A percentile compares a stretch with the other conserved stretches of the same genome.
Evolutionary conservation across 2,888 invertebrate genomes (phyloP).

Genomic region (Sussaba pulchella): DNA sequence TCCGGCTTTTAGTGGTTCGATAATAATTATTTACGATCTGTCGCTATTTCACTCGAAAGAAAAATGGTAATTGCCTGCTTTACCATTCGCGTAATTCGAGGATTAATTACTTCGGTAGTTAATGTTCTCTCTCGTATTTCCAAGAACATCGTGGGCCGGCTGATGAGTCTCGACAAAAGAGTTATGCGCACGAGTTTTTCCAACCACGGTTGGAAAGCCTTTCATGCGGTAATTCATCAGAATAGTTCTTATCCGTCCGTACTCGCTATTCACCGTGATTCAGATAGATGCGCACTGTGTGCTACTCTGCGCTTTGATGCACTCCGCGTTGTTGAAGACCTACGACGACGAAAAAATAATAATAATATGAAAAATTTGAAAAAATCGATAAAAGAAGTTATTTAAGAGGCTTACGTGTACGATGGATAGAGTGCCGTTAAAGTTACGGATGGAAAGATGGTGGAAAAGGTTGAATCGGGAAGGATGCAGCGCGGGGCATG

Average conservation of each 20-base stretch:
- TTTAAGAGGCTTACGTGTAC: constrained; percentile 30
- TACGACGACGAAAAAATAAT: constrained; percentile 4
- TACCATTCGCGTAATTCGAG: constrained; percentile 11
- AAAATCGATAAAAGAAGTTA: constrained; percentile 12
- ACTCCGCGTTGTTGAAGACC: too few species aligned
- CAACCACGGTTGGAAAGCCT: background rate
- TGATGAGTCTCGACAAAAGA: constrained; percentile 43
- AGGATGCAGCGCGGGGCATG: constrained; percentile 1
- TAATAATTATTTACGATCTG: too few species aligned
- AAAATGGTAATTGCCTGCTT: background rate
- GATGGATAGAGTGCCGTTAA: constrained; percentile 51
- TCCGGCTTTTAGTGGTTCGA: too few species aligned
- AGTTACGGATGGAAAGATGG: constrained; percentile 42
- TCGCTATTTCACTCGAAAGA: background rate
- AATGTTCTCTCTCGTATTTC: constrained; percentile 35
- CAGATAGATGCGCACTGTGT: constrained; percentile 48
- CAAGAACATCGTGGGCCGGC: constrained; percentile 41
- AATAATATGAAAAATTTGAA: background rate
- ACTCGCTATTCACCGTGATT: constrained; percentile 48
- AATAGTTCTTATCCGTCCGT: background rate
- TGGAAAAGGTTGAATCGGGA: constrained; percentile 22
- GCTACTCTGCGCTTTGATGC: constrained; percentile 14
- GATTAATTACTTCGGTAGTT: constrained; percentile 22
- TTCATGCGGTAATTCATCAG: constrained; percentile 23
- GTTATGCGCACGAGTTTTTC: constrained; percentile 36